Base-by-base conservation (phyloP, 2,113 vertebrate species). In the Hucho hucho region DNA sequence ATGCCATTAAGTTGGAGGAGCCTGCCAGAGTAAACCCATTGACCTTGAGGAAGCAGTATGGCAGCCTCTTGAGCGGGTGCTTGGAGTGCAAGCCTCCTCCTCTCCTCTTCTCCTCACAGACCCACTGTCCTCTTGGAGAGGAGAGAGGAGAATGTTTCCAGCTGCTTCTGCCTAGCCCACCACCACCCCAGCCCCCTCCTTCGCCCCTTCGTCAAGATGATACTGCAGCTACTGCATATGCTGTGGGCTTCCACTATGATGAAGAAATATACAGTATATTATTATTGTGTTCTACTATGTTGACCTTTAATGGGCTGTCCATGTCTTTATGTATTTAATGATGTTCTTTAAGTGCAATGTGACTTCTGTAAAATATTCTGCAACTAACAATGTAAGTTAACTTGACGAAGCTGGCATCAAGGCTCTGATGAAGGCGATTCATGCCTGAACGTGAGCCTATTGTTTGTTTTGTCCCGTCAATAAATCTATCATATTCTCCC, bases 1-100 rank as follows among this genome's bases (percentile, higher is more conserved):
- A 84, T 84, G 86, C 84, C 77, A 81, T 83, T 84, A 77, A 65
- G 69, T 64, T 53, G 22, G 63, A 25, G 63, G 58, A 61, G 65
- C 64, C 81, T 73, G 85, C 85, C 84, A 83, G 87, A 85, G 78
- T 67, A 86, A 89, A 90, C 86, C 80, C 87, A 47, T 22, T 87
- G 87, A 87, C 89, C 87, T 80, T 0, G 71, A 79, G 75, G 79
- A 77, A 83, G 79, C 22, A 64, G 58, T 47, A 74, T 69, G 76
- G 78, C 73, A 75, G 64, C 14, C 6, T 64, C 24, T 64, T 64
- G 63, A 64, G 63, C 14, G 63, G 11, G 63, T 64, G 25, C 25
- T 25, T 64, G 25, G 58, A 22, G 58, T 11, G 58, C n/a, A 7
- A n/a, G 58, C 20, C 58, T 61, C 49, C 49, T 53, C 49, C 13